phyloP scores from a whole-genome alignment of 2,113 vertebrate genomes.

The Colaptes auratus region DNA sequence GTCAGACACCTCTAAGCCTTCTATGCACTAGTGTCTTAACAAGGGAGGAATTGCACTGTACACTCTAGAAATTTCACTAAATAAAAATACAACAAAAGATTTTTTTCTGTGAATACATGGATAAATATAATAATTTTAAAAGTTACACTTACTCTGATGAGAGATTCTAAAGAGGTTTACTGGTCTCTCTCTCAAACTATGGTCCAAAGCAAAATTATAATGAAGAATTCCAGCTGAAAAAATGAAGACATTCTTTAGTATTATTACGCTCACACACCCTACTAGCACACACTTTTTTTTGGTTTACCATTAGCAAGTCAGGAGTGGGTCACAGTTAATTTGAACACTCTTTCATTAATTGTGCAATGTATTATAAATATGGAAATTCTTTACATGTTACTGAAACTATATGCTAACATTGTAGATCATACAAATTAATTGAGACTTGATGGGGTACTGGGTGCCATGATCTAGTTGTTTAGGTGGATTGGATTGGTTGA shows the following conservation, averaged over 20 bases:
- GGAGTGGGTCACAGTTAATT: neutral
- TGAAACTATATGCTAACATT: neutral
- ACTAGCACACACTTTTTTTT: neutral
- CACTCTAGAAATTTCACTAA: neutral
- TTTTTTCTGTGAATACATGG: neutral
- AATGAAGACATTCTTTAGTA: neutral
- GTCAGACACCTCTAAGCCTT: neutral
- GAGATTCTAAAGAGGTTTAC: neutral
- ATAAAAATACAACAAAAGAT: neutral
- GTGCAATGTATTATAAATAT: neutral
- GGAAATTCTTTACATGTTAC: neutral
- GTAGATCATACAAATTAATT: neutral
- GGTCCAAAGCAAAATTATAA: neutral
- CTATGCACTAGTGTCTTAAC: neutral
- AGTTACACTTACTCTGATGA: neutral
- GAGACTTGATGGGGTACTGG: no score
- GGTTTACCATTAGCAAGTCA: neutral
- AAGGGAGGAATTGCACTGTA: neutral
- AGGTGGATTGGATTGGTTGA: no score
- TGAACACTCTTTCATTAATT: neutral
- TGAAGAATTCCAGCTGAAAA: neutral
- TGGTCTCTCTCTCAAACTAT: neutral
- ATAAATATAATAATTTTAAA: neutral
- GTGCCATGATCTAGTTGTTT: no score
- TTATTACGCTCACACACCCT: neutral